Percentiles rank a stretch among this genome's conserved stretches.
Conservation (phyloP, 2,888 invertebrate genomes). For the Synergus itoensis region DNA sequence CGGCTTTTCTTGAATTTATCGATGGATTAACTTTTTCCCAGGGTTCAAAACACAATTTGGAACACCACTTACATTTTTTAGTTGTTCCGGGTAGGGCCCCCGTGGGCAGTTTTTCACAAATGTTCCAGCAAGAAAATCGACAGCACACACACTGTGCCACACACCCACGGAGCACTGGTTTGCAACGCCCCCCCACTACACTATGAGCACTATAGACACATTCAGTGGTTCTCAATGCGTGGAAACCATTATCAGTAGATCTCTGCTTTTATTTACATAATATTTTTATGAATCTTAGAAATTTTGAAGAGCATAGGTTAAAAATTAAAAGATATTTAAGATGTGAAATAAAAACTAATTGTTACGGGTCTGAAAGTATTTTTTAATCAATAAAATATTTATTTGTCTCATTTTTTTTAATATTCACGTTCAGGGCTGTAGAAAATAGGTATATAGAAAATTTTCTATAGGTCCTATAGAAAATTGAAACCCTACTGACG, state of each 20-base stretch:
- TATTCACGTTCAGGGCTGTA: too few relatives aligned
- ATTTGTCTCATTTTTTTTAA: too few relatives aligned
- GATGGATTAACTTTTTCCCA: neutral
- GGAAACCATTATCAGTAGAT: neutral
- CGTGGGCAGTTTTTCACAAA: slow-evolving; percentile 23
- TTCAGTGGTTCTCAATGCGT: neutral
- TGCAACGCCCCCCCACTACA: slow-evolving; percentile 12
- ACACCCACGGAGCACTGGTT: slow-evolving; percentile 39
- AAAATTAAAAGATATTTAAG: too few relatives aligned
- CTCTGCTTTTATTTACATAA: neutral
- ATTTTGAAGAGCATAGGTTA: too few relatives aligned
- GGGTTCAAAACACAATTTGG: neutral
- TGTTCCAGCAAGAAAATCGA: slow-evolving; percentile 23
- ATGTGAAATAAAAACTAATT: too few relatives aligned
- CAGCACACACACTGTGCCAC: slow-evolving; percentile 9
- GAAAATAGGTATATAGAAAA: too few relatives aligned
- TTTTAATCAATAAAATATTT: too few relatives aligned
- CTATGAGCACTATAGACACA: neutral
- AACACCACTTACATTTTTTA: slow-evolving; percentile 19
- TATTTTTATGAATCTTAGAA: neutral
- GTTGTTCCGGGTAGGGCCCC: slow-evolving; percentile 21
- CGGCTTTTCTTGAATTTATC: slow-evolving; percentile 13
- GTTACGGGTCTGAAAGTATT: too few relatives aligned
- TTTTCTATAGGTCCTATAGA: too few relatives aligned
- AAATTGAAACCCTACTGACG: too few relatives aligned